Evolutionary conservation across 1,140 invertebrate genomes (phyloP).

Genomic region (Leptinotarsa lineolata): DNA sequence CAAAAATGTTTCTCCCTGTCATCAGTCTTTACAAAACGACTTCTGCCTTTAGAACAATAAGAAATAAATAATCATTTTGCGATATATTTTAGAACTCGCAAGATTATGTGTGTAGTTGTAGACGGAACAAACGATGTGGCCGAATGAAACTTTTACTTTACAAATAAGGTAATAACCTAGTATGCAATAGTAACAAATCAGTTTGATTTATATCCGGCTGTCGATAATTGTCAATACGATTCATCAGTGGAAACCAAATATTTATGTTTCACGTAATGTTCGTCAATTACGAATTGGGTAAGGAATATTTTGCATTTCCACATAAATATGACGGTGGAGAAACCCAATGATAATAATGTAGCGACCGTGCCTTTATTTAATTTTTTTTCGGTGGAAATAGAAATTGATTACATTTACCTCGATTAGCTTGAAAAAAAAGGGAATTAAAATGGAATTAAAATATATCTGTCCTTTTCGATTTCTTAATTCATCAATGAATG

Average conservation of each 20-base stretch:
- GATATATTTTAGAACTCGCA: too few species aligned
- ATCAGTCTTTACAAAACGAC: too few species aligned
- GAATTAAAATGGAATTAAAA: background rate
- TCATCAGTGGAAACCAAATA: slow-evolving; percentile 4
- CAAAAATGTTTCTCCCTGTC: too few species aligned
- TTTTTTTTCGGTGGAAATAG: background rate
- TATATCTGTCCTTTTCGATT: background rate
- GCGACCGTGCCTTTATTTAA: background rate
- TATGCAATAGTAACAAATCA: slow-evolving; percentile 6
- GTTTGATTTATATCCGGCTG: slow-evolving; percentile 4
- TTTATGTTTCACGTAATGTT: slow-evolving; percentile 8
- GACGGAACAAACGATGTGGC: background rate
- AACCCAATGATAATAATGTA: background rate
- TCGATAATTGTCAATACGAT: slow-evolving; percentile 1
- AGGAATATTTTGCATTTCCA: slow-evolving; percentile 5
- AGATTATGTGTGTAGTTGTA: too few species aligned
- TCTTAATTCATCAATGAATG: background rate
- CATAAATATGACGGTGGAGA: background rate
- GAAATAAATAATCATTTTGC: too few species aligned
- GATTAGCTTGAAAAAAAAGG: background rate
- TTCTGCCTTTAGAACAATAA: too few species aligned
- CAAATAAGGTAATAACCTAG: slow-evolving; percentile 13
- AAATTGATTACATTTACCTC: background rate
- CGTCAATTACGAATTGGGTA: background rate
- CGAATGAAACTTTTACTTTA: slow-evolving; percentile 12